A percentile compares a stretch with the other conserved stretches of the same genome.
These are phyloP conservation scores for Drusus annulatus DNA, from an alignment of 1,140 invertebrate genomes.

Conservation along the genomic window DNA sequence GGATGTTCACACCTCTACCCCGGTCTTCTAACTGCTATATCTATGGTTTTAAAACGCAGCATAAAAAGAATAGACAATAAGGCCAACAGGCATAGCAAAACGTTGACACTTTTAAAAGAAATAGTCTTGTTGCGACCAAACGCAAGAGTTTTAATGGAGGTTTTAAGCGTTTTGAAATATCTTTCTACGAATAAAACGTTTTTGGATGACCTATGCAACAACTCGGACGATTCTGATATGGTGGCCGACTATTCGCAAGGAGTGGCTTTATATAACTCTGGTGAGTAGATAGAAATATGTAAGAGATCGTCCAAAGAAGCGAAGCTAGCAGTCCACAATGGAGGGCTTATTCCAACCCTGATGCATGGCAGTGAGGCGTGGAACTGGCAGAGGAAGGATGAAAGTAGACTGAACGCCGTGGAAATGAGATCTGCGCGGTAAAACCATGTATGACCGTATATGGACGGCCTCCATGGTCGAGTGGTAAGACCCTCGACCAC, in stretches of 20 bases:
- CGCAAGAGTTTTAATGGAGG: slow-evolving; percentile 26
- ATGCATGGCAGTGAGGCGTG: too few relatives aligned
- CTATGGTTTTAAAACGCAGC: slow-evolving; percentile 36
- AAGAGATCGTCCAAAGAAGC: too few relatives aligned
- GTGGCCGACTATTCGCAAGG: slow-evolving; percentile 39
- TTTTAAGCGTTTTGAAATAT: slow-evolving; percentile 20
- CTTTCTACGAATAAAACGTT: slow-evolving; percentile 23
- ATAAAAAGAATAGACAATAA: slow-evolving; percentile 25
- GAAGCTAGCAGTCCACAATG: too few relatives aligned
- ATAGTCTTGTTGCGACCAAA: slow-evolving; percentile 45
- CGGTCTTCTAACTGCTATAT: slow-evolving; percentile 47
- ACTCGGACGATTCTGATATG: slow-evolving; percentile 28
- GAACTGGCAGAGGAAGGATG: too few relatives aligned
- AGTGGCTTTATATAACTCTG: slow-evolving; percentile 45
- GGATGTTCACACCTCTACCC: slow-evolving; percentile 51
- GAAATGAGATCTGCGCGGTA: too few relatives aligned
- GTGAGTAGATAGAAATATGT: slow-evolving; percentile 32
- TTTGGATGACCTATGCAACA: slow-evolving; percentile 28
- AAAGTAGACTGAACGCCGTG: too few relatives aligned
- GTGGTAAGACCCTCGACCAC: too few relatives aligned
- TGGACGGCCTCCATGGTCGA: too few relatives aligned
- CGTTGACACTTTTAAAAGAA: slow-evolving; percentile 18
- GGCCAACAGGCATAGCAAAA: neutral
- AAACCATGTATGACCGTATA: too few relatives aligned
- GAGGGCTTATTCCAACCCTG: too few relatives aligned